Conservation (phyloP, 2,113 vertebrate genomes). For the Trachemys scripta region DNA sequence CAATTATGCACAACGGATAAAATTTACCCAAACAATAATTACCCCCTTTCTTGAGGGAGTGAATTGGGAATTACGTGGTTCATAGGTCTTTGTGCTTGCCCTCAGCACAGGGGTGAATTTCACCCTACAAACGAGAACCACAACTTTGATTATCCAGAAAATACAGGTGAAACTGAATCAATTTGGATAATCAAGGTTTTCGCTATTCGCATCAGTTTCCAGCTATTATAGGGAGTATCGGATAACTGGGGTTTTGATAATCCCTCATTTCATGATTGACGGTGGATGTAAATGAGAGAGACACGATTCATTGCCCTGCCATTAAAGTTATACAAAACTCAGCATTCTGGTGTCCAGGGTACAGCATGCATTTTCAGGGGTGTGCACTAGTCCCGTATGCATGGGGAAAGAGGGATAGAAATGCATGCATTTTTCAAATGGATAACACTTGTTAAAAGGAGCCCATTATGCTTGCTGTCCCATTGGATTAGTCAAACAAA, state of each 20-base stretch:
- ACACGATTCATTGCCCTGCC: neutral
- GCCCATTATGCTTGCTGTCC: neutral
- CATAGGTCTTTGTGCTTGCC: rapidly evolving
- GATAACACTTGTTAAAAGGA: neutral
- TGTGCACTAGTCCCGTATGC: neutral
- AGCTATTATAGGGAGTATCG: neutral
- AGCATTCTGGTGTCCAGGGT: neutral
- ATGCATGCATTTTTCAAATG: neutral
- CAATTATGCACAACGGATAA: neutral
- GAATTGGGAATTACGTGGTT: rapidly evolving
- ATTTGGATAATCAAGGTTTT: neutral
- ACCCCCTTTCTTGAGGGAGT: neutral
- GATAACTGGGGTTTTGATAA: neutral
- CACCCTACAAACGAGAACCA: neutral
- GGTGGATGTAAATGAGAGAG: neutral
- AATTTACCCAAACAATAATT: neutral
- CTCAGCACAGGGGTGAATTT: neutral
- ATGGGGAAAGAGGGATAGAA: rapidly evolving
- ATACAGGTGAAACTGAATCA: neutral
- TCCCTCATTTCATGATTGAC: neutral
- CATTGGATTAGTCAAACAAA: neutral
- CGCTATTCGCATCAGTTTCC: neutral
- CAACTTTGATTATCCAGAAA: neutral
- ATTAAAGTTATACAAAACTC: neutral
- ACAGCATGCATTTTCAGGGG: rapidly evolving